Percentiles rank a stretch among this genome's conserved stretches.
Evolutionary conservation across 1,140 invertebrate genomes (phyloP).

Genomic region (Halictus rubicundus): DNA sequence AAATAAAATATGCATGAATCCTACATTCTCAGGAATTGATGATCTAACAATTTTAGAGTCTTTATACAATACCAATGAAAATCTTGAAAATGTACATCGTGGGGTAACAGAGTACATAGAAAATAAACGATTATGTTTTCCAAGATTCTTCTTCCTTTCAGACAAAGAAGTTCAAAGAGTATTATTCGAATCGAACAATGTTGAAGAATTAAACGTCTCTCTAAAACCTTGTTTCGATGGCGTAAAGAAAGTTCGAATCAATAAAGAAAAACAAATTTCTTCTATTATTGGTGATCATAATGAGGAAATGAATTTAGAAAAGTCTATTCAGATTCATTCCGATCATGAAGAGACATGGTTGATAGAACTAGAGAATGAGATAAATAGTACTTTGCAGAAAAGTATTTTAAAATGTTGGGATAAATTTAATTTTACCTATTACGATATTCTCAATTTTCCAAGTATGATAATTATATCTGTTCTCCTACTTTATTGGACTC

Average conservation of each 20-base stretch:
- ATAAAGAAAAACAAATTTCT: constrained; percentile 78
- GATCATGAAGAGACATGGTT: constrained; percentile 86
- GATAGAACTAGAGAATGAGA: constrained; percentile 73
- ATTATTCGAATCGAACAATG: constrained; percentile 83
- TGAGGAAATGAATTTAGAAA: constrained; percentile 81
- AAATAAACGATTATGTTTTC: constrained; percentile 88
- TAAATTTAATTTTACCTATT: constrained; percentile 25
- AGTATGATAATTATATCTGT: constrained; percentile 83
- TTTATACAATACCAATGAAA: constrained; percentile 79
- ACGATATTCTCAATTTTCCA: constrained; percentile 60
- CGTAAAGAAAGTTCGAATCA: constrained; percentile 73
- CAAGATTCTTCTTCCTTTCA: constrained; percentile 93
- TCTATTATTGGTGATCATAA: constrained; percentile 83
- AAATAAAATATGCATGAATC: constrained; percentile 77
- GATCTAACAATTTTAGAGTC: constrained; percentile 79
- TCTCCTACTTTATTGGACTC: constrained; percentile 85
- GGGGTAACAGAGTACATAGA: constrained; percentile 87
- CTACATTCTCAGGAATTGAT: constrained; percentile 81
- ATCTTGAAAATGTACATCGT: constrained; percentile 81
- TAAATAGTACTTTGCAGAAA: constrained; percentile 47
- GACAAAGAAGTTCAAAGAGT: constrained; percentile 92
- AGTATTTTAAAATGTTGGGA: constrained; percentile 42
- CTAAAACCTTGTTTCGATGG: constrained; percentile 85
- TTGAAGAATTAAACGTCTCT: constrained; percentile 67
- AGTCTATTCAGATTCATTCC: constrained; percentile 75